phyloP scores from a whole-genome alignment of 2,113 vertebrate genomes.

The Plectropomus leopardus region DNA sequence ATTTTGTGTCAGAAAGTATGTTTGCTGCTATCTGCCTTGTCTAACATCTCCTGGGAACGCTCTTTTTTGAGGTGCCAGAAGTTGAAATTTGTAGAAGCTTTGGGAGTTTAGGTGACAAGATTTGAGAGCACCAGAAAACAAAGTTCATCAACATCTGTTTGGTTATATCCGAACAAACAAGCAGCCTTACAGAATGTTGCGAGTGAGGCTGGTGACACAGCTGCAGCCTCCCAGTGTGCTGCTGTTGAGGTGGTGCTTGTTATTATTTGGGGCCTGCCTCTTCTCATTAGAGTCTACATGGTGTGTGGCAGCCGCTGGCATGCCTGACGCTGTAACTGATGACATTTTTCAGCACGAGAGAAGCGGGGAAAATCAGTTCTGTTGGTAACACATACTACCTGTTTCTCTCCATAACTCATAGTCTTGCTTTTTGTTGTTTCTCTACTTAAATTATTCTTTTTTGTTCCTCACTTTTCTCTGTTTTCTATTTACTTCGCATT shows the following conservation, averaged over 20 bases:
- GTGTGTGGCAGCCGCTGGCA: not conserved
- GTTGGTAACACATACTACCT: conserved; percentile 14
- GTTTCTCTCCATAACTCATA: conserved; percentile 2
- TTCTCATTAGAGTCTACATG: conserved; percentile 32
- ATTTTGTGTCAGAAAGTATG: no score
- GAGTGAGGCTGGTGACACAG: not conserved
- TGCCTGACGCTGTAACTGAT: conserved; percentile 16
- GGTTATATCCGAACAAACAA: not conserved
- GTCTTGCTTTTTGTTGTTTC: not conserved
- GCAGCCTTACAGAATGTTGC: not conserved
- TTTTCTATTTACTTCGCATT: not conserved
- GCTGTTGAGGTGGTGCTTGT: not conserved
- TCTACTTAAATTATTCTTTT: not conserved
- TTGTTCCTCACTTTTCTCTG: not conserved
- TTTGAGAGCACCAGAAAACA: no score
- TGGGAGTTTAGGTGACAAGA: not conserved
- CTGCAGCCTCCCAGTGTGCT: not conserved
- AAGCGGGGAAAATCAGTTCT: conserved; percentile 22
- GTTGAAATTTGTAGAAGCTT: not conserved
- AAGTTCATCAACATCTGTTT: not conserved
- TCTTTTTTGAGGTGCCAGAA: no score
- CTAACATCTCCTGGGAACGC: not conserved
- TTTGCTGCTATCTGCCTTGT: not conserved
- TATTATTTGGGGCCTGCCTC: conserved; percentile 47
- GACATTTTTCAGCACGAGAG: conserved; percentile 30